Percentiles rank a stretch among this genome's conserved stretches.
phyloP scores from a whole-genome alignment of 2,113 vertebrate species.

The Petrocephalus zakoni region DNA sequence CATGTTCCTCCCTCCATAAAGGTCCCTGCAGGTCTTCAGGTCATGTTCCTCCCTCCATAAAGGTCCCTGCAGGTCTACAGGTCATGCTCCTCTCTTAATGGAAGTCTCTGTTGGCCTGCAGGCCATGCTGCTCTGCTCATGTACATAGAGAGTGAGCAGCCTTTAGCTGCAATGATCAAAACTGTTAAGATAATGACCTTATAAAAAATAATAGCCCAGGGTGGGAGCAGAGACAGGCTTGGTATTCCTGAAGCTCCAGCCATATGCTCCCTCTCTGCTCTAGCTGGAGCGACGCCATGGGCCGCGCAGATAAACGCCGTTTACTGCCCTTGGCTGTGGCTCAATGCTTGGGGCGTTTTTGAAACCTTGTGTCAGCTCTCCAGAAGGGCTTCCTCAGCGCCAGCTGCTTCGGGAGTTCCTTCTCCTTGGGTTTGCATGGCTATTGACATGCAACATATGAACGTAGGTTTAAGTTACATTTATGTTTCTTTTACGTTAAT shows the following conservation, averaged over 20 bases:
- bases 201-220: neutral
- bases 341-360: neutral
- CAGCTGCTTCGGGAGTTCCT: conserved; percentile 57
- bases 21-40: no score
- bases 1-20: no score
- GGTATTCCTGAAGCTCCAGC: conserved; percentile 39
- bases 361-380: conserved; percentile 51
- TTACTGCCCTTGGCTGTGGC: conserved; percentile 79
- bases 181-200: neutral
- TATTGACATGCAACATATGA: neutral
- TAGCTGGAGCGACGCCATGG: conserved; percentile 79
- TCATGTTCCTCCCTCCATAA: no score
- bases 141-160: neutral
- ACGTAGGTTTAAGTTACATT: neutral
- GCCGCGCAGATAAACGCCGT: conserved; percentile 88
- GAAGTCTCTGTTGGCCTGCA: neutral
- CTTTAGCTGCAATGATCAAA: neutral
- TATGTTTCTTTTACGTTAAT: neutral
- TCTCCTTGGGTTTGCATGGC: neutral
- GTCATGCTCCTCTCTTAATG: no score
- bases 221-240: neutral
- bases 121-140: neutral
- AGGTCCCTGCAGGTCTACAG: no score
- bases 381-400: conserved; percentile 73
- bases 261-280: conserved; percentile 80